A percentile compares a stretch with the other conserved stretches of the same genome.
phyloP scores from a whole-genome alignment of 2,888 invertebrate species.

The Sinohyriopsis cumingii region DNA sequence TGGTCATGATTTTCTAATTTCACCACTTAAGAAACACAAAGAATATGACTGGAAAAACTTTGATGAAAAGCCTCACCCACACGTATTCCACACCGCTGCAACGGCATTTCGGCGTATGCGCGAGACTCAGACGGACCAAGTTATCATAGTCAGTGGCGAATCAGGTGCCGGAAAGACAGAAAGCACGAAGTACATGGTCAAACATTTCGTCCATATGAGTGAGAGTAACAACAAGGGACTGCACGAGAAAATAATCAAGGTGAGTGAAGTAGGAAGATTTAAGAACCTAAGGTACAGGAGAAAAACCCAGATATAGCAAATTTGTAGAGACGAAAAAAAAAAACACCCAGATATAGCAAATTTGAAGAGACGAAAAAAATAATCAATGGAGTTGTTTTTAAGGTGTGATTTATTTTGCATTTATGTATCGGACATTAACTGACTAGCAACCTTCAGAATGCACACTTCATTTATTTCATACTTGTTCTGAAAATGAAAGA shows the following conservation, averaged over 20 bases:
- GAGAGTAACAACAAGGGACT: constrained; percentile 12
- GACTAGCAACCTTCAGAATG: too few species aligned
- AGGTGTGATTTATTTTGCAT: too few species aligned
- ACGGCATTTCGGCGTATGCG: constrained; percentile 40
- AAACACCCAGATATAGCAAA: too few species aligned
- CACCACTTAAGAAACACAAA: constrained; percentile 28
- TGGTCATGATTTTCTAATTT: background rate
- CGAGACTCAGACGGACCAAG: constrained; percentile 40
- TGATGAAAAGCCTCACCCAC: constrained; percentile 20
- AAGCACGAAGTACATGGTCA: constrained; percentile 25
- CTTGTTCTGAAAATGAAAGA: too few species aligned
- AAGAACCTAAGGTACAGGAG: too few species aligned
- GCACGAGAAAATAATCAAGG: constrained; percentile 21
- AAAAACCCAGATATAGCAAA: too few species aligned
- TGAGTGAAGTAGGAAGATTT: background rate
- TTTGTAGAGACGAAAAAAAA: too few species aligned
- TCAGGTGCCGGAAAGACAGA: constrained; percentile 63
- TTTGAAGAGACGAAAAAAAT: too few species aligned
- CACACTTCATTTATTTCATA: too few species aligned
- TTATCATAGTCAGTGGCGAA: constrained; percentile 27
- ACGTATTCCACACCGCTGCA: constrained; percentile 40
- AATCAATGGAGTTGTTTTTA: too few species aligned
- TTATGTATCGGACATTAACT: too few species aligned
- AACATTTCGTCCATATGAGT: constrained; percentile 25
- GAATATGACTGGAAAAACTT: constrained; percentile 30